Conservation (phyloP, 30 jellyfish, hydroid and myxozoan genomes). For the Mastigias papua region DNA sequence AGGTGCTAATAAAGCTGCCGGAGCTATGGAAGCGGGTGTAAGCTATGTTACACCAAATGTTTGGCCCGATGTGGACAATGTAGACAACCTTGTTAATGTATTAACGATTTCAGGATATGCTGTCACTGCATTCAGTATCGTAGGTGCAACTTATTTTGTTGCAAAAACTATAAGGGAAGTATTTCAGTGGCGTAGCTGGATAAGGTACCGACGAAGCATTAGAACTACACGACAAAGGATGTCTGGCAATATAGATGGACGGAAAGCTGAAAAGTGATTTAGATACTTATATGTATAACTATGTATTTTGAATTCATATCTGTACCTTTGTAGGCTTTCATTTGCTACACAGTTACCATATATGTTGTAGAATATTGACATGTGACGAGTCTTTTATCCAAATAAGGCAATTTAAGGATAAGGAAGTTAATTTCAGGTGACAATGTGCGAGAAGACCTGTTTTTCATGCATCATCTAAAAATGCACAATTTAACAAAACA, state of each 20-base stretch:
- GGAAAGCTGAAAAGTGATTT: no score
- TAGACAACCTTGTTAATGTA: slow-evolving; percentile 67
- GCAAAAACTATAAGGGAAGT: slow-evolving; percentile 66
- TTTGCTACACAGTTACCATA: no score
- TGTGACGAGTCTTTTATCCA: no score
- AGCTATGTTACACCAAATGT: slow-evolving; percentile 60
- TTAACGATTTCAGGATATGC: slow-evolving; percentile 74
- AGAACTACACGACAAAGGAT: neutral
- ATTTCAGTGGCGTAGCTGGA: slow-evolving; percentile 70
- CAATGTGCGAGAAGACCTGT: no score
- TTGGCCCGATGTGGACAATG: slow-evolving; percentile 78
- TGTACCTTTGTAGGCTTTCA: no score
- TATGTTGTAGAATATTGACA: no score
- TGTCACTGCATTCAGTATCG: slow-evolving; percentile 61
- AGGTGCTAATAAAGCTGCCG: slow-evolving; percentile 72
- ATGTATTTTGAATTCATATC: no score
- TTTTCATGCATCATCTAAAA: no score
- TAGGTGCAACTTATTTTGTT: slow-evolving; percentile 66
- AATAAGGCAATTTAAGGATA: no score
- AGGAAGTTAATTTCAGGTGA: no score
- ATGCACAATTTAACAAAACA: no score
- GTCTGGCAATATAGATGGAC: neutral
- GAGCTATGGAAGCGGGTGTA: slow-evolving; percentile 63
- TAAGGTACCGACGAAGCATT: slow-evolving; percentile 28
- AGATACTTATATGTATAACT: no score